phyloP scores from a whole-genome alignment of 2,797 vertebrate species.

The Heteromormyrus szaboi region DNA sequence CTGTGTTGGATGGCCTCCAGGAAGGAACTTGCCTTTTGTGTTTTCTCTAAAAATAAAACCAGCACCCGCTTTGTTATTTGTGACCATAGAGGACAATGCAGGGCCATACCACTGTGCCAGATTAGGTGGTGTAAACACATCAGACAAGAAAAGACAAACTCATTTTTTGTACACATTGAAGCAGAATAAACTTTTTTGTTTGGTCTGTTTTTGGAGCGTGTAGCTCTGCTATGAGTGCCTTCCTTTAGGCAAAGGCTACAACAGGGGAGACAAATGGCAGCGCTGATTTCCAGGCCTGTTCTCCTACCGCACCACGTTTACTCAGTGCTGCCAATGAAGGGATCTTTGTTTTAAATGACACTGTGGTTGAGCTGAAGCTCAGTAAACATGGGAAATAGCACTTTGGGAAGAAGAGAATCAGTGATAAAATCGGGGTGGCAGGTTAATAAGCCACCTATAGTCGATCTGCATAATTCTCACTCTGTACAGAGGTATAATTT shows the following conservation, averaged over 20 bases:
- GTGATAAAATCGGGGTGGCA: not conserved
- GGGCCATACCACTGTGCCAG: not conserved
- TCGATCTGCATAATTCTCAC: not conserved
- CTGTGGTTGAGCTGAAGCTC: not conserved
- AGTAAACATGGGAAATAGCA: conserved; percentile 11
- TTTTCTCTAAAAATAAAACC: conserved; percentile 50
- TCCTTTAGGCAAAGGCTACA: not conserved
- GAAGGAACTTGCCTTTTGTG: conserved; percentile 45
- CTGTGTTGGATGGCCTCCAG: conserved; percentile 26
- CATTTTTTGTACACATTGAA: not conserved
- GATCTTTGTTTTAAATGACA: not conserved
- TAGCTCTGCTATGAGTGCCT: not conserved
- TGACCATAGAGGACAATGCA: not conserved
- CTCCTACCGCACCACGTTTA: not conserved
- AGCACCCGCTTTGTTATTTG: conserved; percentile 7
- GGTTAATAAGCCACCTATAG: not conserved
- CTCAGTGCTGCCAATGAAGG: not conserved
- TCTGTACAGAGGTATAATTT: not conserved
- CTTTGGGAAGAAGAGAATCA: not conserved
- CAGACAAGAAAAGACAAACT: not conserved
- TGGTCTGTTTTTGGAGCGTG: not conserved
- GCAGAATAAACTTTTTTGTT: not conserved
- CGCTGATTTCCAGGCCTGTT: not conserved
- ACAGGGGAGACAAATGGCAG: not conserved
- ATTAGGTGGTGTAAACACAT: not conserved